Base-by-base conservation (phyloP, 2,113 vertebrate species). In the Pteruthius melanotis region DNA sequence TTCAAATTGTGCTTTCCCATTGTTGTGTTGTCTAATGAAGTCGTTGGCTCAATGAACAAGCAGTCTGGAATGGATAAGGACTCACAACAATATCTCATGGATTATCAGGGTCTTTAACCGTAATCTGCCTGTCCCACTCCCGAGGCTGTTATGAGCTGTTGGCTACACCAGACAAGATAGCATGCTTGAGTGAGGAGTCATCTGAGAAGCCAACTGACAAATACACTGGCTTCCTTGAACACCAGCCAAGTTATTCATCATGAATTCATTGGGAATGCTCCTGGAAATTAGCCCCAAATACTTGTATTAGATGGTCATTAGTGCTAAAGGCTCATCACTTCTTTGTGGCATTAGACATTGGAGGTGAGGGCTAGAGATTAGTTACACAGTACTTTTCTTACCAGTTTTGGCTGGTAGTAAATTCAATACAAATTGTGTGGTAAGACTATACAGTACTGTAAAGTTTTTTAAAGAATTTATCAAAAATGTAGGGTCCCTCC, bases 51-150 rank as follows among this genome's bases (percentile, higher is more conserved):
- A 59, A 99, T 87, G 72, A 98, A 98, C 95, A 99, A 95, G 90
- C 99, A 99, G 60, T 99, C 99, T 99, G 97, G 59, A 96, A 97
- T 40, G n/a, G 86, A 94, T 87, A 53, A 96, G 84, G 85, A 89
- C 81, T 81, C 80, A 89, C 53, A 87, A 83, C 77, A 93, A 49
- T 59, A 90, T 80, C 78, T 90, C 69, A 69, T 18, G 52, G 79
- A 82, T 93, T 95, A 94, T 74, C 68, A 56, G 0, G 30, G 22
- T 70, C 86, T 88, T 88, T 80, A 78, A 86, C 52, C 1, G 24
- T 89, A 83, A 96, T 93, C 93, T 94, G 94, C 94, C 93, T 81
- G 70, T 90, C 86, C 91, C 91, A 91, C 47, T 90, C 83, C 77
- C 0, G 1, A 56, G 83, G 63, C 79, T 95, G 76, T 63, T 83